Conservation (phyloP, 1,140 invertebrate genomes). For the Dreissena rostriformis region DNA sequence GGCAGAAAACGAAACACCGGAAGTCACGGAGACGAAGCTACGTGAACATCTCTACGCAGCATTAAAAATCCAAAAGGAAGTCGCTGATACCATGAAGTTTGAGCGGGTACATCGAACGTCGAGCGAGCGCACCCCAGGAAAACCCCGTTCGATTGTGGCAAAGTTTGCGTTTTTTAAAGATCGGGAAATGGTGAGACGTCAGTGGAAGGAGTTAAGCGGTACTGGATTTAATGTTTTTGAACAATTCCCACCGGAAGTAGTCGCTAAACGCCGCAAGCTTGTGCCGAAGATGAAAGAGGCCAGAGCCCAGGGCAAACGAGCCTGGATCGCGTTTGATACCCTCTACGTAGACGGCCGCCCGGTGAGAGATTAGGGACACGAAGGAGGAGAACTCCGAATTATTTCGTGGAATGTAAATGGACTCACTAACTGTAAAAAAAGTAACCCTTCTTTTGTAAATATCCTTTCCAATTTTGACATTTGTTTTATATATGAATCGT, state of each 20-base stretch:
- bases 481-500: conserved; percentile 34
- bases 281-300: conserved; percentile 12
- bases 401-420: conserved; percentile 19
- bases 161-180: no score
- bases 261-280: not conserved
- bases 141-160: no score
- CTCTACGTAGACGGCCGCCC: conserved; percentile 2
- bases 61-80: no score
- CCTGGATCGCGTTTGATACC: conserved; percentile 19
- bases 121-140: no score
- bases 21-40: no score
- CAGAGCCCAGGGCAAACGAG: not conserved
- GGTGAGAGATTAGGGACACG: conserved; percentile 3
- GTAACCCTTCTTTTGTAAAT: conserved; percentile 16
- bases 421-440: conserved; percentile 8
- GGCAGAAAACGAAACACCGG: no score
- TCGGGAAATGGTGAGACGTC: no score
- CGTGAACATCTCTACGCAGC: no score
- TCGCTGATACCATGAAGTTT: no score
- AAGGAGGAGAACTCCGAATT: conserved; percentile 1
- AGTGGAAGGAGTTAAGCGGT: no score
- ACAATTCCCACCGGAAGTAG: conserved; percentile 8
- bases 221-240: no score
- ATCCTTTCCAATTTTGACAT: conserved; percentile 5
- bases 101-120: no score